Evolutionary conservation across 2,113 vertebrate genomes (phyloP), one percentile per base, ranked within the genome.

Genomic region (Cololabis saira): DNA sequence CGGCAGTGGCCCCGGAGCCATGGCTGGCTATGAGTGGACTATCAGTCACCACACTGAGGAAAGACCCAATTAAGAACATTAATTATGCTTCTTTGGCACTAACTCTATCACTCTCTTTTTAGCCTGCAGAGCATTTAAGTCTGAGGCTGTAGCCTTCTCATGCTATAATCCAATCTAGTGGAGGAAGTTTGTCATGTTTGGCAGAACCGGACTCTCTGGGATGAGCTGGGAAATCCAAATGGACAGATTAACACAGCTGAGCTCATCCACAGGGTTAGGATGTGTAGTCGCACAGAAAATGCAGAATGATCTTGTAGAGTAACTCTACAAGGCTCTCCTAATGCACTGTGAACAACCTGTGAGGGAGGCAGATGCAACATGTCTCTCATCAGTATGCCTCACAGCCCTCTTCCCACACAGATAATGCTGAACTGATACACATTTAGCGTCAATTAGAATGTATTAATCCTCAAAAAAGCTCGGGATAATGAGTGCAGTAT

Each of bases 141-240:
- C 67, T 40, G 24, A 66, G 64, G 57, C 68, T 49, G 59, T 80
- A 78, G 45, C 68, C 61, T 71, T 61, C 76, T 76, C 41, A 8
- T 78, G 71, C 61, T 66, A 67, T 80, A 72, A 89, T 89, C 80
- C 74, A 49, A 79, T 87, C 78, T 83, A 67, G 69, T 58, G 67
- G 79, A 86, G 70, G 73, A 84, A 89, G 82, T 90, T 91, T 88
- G 90, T 90, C 86, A 91, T 89, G 84, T 90, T 89, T 84, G 82
- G 82, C 79, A 81, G 71, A 76, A 83, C 49, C 71, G 84, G 85
- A 89, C 81, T 86, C 74, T 69, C 65, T 13, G 33, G 71, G 67
- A 81, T 70, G 86, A 76, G 78, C 41, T 27, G 54, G 75, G 73
- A 87, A 66, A 88, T 90, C 65, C 74, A 84, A 79, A 84, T 69